These are phyloP conservation scores for Horisme vitalbata DNA, from an alignment of 2,888 invertebrate genomes.

Conservation along the genomic window DNA sequence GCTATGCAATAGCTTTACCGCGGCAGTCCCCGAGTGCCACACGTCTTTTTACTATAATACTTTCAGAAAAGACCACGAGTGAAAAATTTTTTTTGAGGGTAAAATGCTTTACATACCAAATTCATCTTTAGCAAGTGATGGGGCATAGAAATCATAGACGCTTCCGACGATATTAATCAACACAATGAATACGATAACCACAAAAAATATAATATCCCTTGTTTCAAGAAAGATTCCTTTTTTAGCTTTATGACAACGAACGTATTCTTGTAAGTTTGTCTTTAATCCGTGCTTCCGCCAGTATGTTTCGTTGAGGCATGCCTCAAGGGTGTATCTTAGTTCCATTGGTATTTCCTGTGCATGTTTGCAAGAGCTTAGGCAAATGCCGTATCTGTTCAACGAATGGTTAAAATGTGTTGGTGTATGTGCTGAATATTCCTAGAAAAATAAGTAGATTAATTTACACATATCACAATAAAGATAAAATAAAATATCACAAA, in stretches of 20 bases:
- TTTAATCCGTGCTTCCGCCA: conserved; percentile 31
- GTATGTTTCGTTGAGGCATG: conserved; percentile 45
- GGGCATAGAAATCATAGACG: conserved; percentile 26
- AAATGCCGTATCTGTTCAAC: conserved; percentile 38
- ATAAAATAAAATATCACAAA: no score
- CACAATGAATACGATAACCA: conserved; percentile 31
- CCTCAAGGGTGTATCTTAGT: conserved; percentile 35
- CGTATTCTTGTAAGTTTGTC: conserved; percentile 21
- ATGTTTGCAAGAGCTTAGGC: conserved; percentile 40
- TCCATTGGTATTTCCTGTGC: conserved; percentile 30
- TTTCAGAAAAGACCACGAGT: no score
- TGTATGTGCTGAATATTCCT: conserved; percentile 43
- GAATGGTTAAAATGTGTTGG: conserved; percentile 43
- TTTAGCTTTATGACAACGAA: conserved; percentile 18
- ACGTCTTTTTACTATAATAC: no score
- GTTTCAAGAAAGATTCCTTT: conserved; percentile 7
- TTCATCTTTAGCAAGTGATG: conserved; percentile 5
- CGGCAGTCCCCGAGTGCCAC: no score
- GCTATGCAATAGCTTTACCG: no score
- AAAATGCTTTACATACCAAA: not conserved
- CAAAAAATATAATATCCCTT: conserved; percentile 28
- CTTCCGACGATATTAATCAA: conserved; percentile 38
- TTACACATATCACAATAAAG: no score
- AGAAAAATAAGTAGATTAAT: no score
- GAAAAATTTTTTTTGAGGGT: no score